A percentile compares a stretch with the other conserved stretches of the same genome.
phyloP scores from a whole-genome alignment of 2,888 invertebrate genomes.

The Apodemia mormo region DNA sequence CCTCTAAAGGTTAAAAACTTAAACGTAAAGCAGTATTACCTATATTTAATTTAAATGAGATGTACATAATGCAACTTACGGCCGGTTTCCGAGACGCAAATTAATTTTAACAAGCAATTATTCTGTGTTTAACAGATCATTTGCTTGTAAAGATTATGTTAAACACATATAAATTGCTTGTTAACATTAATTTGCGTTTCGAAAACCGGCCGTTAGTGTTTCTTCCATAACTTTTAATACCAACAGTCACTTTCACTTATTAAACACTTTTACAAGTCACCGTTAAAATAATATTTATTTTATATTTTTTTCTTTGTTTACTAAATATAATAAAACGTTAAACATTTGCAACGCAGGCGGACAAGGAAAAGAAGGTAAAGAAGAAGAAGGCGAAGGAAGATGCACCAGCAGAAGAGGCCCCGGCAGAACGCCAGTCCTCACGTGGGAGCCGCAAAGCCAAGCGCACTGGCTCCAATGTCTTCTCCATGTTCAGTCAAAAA shows the following conservation, averaged over 20 bases:
- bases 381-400: constrained; percentile 85
- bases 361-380: constrained; percentile 92
- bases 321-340: background rate
- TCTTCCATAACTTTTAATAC: background rate
- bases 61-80: background rate
- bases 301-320: too few relatives aligned
- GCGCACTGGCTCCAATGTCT: constrained; percentile 96
- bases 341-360: constrained; percentile 83
- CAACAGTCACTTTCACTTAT: background rate
- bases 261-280: background rate
- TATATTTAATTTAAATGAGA: too few relatives aligned
- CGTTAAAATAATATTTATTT: too few relatives aligned
- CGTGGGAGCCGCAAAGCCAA: constrained; percentile 92
- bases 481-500: constrained; percentile 98
- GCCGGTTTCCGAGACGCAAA: too few relatives aligned
- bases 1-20: too few relatives aligned
- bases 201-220: background rate
- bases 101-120: too few relatives aligned
- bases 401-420: constrained; percentile 84
- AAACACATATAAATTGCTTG: too few relatives aligned
- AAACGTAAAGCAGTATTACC: too few relatives aligned
- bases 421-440: constrained; percentile 86
- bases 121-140: too few relatives aligned
- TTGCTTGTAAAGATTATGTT: too few relatives aligned
- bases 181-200: too few relatives aligned